A percentile compares a stretch with the other conserved stretches of the same genome.
These are phyloP conservation scores for Caranx ignobilis DNA, from an alignment of 2,113 vertebrate species.

Conservation along the genomic window DNA sequence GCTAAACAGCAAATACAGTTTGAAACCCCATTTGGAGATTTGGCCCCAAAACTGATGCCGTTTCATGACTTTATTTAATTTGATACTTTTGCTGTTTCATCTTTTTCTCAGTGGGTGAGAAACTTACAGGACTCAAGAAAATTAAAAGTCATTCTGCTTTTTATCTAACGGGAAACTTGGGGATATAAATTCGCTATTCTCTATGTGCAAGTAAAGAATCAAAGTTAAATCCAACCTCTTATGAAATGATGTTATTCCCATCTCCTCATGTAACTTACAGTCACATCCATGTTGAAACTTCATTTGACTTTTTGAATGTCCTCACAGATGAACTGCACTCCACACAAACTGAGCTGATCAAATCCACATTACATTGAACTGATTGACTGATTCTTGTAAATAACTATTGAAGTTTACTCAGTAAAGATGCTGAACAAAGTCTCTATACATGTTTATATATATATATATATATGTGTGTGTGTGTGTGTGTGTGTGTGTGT, in stretches of 20 bases:
- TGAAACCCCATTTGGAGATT: slow-evolving; percentile 32
- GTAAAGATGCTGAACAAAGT: too few species aligned
- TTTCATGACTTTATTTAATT: slow-evolving; percentile 6
- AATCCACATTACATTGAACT: background rate
- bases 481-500: too few species aligned
- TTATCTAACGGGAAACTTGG: slow-evolving; percentile 47
- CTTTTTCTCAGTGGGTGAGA: background rate
- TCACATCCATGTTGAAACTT: too few species aligned
- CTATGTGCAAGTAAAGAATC: background rate
- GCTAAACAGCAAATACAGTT: slow-evolving; percentile 29
- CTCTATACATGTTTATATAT: too few species aligned
- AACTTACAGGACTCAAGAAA: slow-evolving; percentile 27
- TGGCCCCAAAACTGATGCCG: background rate
- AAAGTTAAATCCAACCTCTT: background rate
- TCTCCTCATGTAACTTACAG: background rate
- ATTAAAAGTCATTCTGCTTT: slow-evolving; percentile 1
- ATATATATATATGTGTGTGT: too few species aligned
- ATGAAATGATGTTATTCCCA: background rate
- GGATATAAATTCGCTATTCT: slow-evolving; percentile 14
- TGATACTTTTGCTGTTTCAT: slow-evolving; percentile 29
- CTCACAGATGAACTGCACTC: background rate
- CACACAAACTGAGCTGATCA: background rate
- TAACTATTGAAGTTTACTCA: too few species aligned
- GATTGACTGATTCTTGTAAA: too few species aligned
- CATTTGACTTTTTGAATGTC: background rate